Base-by-base conservation (phyloP, 2,888 invertebrate genomes). In the Hypena proboscidalis region DNA sequence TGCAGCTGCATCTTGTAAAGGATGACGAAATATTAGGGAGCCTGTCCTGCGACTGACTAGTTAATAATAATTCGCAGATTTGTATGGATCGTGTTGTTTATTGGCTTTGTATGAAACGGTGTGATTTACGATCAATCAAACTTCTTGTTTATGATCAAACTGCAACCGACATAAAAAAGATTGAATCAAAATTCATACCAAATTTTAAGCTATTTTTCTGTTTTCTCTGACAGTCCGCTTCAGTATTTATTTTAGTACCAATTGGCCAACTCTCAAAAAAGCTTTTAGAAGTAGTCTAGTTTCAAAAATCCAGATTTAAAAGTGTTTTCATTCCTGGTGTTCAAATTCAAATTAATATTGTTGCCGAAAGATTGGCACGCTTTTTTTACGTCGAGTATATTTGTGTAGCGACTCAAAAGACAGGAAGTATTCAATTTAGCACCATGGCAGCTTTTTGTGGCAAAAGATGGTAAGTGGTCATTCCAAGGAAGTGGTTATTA, bases 1-100 rank as follows among this genome's bases (percentile, higher is more conserved):
- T 58, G 58, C 14, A 23, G 25, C n/a, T 58, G 47, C 52, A 53
- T 30, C 38, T 45, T 42, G 51, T 54, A 41, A 54, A 43, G 56
- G 50, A 72, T 74, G 67, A 73, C 49, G 70, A 71, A 78, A 77
- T 77, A 66, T 48, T 66, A 62, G 76, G 74, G 71, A 60, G 66
- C 58, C 70, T 67, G 43, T 72, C 70, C 75, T 43, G 43, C 38
- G 67, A 34, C 38, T 30, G 37, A 27, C 41, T 37, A 35, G 8
- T 27, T 42, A 30, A 30, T 48, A 48, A 51, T 56, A 56, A 54
- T 55, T 44, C 27, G 38, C 44, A 32, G 20, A 33, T 34, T n/a
- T 29, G 38, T 29, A 14, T 11, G 30, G 22, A 19, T 21, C 22
- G 32, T 17, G 11, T 31, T 35, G 19, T 25, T 23, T 27, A 22